Percentiles rank a stretch among this genome's conserved stretches.
Evolutionary conservation across 2,797 vertebrate genomes (phyloP).

Genomic region (Peromyscus attwateri): DNA sequence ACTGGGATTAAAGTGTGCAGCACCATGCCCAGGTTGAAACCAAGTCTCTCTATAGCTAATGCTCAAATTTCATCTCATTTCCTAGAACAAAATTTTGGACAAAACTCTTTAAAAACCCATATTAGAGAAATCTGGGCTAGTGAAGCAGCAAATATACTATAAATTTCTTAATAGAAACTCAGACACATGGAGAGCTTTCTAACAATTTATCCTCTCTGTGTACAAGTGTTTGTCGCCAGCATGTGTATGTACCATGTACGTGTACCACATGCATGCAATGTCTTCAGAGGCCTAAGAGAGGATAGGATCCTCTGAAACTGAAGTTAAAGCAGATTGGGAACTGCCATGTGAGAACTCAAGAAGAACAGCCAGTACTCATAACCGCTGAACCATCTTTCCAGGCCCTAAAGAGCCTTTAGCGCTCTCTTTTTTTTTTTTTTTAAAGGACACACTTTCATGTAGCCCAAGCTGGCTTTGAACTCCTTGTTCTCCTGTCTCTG

Average conservation of each 20-base stretch:
- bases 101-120: slow-evolving; percentile 51
- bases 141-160: background rate
- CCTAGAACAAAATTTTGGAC: slow-evolving; percentile 16
- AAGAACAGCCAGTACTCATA: background rate
- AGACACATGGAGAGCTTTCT: background rate
- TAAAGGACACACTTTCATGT: background rate
- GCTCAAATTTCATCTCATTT: background rate
- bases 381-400: background rate
- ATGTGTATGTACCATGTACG: background rate
- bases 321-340: background rate
- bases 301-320: background rate
- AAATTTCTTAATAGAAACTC: background rate
- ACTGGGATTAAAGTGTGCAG: background rate
- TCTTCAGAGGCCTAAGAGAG: background rate
- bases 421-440: background rate
- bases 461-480: background rate
- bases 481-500: background rate
- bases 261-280: background rate
- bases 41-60: background rate
- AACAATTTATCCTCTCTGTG: background rate
- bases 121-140: slow-evolving; percentile 15
- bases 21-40: background rate
- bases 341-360: background rate
- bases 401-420: background rate
- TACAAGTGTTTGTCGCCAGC: background rate